These are phyloP conservation scores for Gallinago media DNA, from an alignment of 2,113 vertebrate genomes.

Conservation along the genomic window DNA sequence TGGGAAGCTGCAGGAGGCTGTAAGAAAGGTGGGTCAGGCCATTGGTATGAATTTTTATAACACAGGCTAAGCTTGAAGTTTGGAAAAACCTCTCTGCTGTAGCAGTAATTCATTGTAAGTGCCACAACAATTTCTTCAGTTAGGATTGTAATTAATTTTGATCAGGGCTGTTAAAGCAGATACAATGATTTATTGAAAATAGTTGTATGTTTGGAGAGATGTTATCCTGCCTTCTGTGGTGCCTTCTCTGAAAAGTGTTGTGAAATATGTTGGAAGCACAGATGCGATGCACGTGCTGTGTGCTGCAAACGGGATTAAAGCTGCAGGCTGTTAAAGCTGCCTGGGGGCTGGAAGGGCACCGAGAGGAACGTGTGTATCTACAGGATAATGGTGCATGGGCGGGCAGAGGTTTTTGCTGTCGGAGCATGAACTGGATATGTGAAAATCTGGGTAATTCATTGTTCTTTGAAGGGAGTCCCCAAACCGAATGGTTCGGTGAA, in stretches of 20 bases:
- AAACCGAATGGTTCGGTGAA: neutral
- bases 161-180: neutral
- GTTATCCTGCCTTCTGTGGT: rapidly evolving
- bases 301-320: neutral
- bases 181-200: neutral
- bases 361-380: neutral
- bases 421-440: neutral
- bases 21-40: neutral
- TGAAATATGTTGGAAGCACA: neutral
- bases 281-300: neutral
- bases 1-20: neutral
- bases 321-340: neutral
- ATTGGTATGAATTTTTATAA: neutral
- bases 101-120: neutral
- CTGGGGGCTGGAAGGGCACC: neutral
- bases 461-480: neutral
- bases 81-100: neutral
- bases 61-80: neutral
- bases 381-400: neutral
- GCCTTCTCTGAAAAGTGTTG: neutral
- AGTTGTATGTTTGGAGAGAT: neutral
- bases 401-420: neutral
- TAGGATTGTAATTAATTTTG: neutral
- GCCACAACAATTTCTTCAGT: neutral
- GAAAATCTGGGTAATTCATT: neutral